These are phyloP conservation scores for Pseudobourletiella spinata DNA, from an alignment of 1,140 invertebrate genomes.

Conservation along the genomic window DNA sequence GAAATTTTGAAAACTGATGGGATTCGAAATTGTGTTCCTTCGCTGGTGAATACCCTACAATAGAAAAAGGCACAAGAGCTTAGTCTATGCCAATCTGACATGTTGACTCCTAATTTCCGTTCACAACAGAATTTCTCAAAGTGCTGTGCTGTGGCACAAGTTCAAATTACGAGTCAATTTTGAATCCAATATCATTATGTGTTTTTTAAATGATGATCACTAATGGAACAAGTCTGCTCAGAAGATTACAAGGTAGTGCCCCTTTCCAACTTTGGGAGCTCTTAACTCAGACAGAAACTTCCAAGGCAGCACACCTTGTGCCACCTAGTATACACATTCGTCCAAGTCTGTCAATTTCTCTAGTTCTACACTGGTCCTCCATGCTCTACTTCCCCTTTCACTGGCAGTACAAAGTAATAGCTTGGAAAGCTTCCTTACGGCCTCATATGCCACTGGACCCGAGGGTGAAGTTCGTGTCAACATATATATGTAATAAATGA, in stretches of 20 bases:
- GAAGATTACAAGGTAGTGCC: neutral
- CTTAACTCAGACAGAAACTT: neutral
- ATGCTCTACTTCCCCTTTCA: neutral
- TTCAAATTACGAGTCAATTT: too few relatives aligned
- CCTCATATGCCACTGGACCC: too few relatives aligned
- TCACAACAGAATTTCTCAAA: too few relatives aligned
- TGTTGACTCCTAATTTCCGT: neutral
- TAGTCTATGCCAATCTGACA: neutral
- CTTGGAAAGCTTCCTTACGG: too few relatives aligned
- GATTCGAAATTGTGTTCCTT: neutral
- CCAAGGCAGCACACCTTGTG: neutral
- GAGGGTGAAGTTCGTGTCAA: too few relatives aligned
- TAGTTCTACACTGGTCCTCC: neutral
- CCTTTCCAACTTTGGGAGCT: neutral
- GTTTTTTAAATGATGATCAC: too few relatives aligned
- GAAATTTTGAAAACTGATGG: neutral
- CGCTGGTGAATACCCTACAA: neutral
- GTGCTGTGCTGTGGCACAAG: too few relatives aligned
- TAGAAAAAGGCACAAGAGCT: neutral
- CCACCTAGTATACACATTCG: neutral
- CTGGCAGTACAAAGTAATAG: too few relatives aligned
- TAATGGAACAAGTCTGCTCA: neutral
- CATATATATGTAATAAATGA: too few relatives aligned
- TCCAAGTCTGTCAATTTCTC: neutral
- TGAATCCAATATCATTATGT: too few relatives aligned